Base-by-base conservation (phyloP, 2,888 invertebrate genomes). In the Cataglyphis albicans region DNA sequence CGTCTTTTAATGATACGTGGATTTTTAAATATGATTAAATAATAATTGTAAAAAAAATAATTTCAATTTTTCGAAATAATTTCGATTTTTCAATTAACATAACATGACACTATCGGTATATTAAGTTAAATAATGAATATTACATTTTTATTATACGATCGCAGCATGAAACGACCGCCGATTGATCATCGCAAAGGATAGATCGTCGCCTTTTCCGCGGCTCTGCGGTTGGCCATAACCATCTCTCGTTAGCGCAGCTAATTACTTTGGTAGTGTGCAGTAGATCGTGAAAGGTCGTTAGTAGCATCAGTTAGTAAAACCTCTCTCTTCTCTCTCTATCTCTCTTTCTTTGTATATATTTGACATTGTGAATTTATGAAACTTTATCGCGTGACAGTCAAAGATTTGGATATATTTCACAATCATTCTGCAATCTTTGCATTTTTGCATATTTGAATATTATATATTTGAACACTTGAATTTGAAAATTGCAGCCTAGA, bases 241-340 rank as follows among this genome's bases (percentile, higher is more conserved):
- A 88, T 84, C 86, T 86, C 88, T 89, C 88, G 88, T 88, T 88
- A 88, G 88, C 84, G 72, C 74, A 61, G 88, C 86, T 88, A 89
- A 88, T 89, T 89, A 88, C 89, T 88, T 73, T 65, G 65, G 59
- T 88, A 82, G 80, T 44, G 75, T 83, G 82, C 89, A 84, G 80
- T 82, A 81, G 84, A 84, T 84, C 70, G 73, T 89, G 88, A 86
- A 88, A 89, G 84, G 86, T 88, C 89, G 89, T 88, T 88, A 82
- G 85, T 83, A 85, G 85, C 76, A 68, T 81, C 64, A 78, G 81
- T 84, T 85, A 85, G 87, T 76, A 65, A 87, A 83, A 74, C 74
- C 78, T 65, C 82, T 44, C 68, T 57, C 12, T 12, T 55, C 38
- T 41, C 10, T 57, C 55, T 44, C 68, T 35, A 41, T 29, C n/a